Base-by-base conservation (phyloP, 1,140 invertebrate species). In the Bombus breviceps region DNA sequence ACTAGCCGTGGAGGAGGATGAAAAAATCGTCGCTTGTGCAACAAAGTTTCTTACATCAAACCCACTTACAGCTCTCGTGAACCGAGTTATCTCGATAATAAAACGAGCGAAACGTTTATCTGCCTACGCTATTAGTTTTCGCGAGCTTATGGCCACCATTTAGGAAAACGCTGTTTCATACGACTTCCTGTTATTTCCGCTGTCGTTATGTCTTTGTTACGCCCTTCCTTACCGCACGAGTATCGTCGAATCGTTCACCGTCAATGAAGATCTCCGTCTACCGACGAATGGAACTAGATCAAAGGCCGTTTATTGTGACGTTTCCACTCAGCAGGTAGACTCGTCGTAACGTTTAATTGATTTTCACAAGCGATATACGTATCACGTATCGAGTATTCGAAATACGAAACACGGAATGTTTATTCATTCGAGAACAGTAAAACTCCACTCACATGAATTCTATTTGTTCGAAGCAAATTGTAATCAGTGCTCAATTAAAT, bases 51-150 rank as follows among this genome's bases (percentile, higher is more conserved):
- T 71, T 66, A 37, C 73, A 43, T 85, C 81, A 90, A 90, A 82
- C 43, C 78, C 43, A 87, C 74, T 79, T 72, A 32, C 69, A 18
- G 9, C 78, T 82, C 78, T 82, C 57, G 69, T 34, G 76, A 25
- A 64, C 37, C 78, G 66, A 82, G 79, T 87, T 87, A 90, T 85
- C 78, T 90, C 74, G 74, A 72, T 71, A 76, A 34, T 85, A 78
- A 83, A 90, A 90, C 76, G 69, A 85, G 86, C 78, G 57, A 57
- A 79, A 72, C 86, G 76, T 87, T 53, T 84, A 87, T 79, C 88
- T 89, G 77, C 89, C 89, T 90, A 90, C 86, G 82, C 71, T 9
- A n/a, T 62, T 22, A 75, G 85, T 88, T 90, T 87, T 90, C 75
- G 75, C 74, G 34, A 68, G 37, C 62, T 78, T n/a, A 85, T n/a